A percentile compares a stretch with the other conserved stretches of the same genome.
phyloP scores from a whole-genome alignment of 1,140 invertebrate species.

The Drosophila nikananu region DNA sequence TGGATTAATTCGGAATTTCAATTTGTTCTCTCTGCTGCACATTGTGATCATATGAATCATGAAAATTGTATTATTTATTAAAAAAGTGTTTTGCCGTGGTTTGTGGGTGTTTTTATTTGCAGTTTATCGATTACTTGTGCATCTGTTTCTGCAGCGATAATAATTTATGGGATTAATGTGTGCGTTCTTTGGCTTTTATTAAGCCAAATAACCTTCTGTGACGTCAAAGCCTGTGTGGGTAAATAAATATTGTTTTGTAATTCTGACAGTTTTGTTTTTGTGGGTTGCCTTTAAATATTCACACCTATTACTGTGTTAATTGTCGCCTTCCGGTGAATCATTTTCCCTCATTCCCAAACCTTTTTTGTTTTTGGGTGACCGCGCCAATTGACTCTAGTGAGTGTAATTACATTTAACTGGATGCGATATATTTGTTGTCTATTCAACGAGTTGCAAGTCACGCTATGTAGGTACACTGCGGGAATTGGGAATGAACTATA shows the following conservation, averaged over 20 bases:
- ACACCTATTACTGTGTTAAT: conserved; percentile 48
- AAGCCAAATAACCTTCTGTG: conserved; percentile 12
- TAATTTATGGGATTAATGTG: conserved; percentile 15
- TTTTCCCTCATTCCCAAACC: conserved; percentile 12
- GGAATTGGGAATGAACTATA: not conserved
- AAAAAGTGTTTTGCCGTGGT: conserved; percentile 9
- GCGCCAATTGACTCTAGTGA: conserved; percentile 55
- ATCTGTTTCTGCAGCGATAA: conserved; percentile 14
- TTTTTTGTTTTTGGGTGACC: conserved; percentile 6
- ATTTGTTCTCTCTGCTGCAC: conserved; percentile 11
- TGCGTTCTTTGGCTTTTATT: conserved; percentile 5
- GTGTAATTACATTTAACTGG: conserved; percentile 53
- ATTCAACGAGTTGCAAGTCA: conserved; percentile 24
- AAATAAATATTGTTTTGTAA: conserved; percentile 14
- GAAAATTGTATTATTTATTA: conserved; percentile 25
- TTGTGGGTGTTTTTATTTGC: conserved; percentile 10
- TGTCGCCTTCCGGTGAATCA: conserved; percentile 59
- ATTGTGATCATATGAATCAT: not conserved
- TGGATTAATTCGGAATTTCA: too few species aligned
- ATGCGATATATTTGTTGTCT: conserved; percentile 23
- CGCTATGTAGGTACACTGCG: conserved; percentile 20
- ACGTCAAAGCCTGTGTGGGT: conserved; percentile 25
- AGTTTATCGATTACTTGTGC: conserved; percentile 35
- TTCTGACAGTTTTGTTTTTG: conserved; percentile 1
- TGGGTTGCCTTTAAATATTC: conserved; percentile 43